Base-by-base conservation (phyloP, 2,888 invertebrate genomes). In the Tinea trinotella region DNA sequence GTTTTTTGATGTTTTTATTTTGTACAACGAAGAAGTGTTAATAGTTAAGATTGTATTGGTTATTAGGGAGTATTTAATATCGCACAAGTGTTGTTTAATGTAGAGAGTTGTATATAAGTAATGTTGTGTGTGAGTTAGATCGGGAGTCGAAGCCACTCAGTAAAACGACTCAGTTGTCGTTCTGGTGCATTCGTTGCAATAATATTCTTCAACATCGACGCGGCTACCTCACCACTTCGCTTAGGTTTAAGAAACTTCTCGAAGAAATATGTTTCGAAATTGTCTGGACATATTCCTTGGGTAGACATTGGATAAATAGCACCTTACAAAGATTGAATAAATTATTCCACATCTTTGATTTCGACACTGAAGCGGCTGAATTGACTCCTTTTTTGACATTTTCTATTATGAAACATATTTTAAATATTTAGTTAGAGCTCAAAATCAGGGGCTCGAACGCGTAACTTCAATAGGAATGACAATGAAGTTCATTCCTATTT, bases 371-470 rank as follows among this genome's bases (percentile, higher is more conserved):
- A 53, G 53, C 36, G 40, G 53, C 53, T 20, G 20, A 36, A 12
- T 53, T 53, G 53, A 53, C 53, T 53, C 36, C 40, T 19, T 35
- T 36, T 53, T 53, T 53, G 19, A n/a, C 2, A 12, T 53, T 36
- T 36, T 53, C 35, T 12, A 19, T 20, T 36, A n/a, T 50, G n/a
- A n/a, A n/a, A n/a, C n/a, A n/a, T n/a, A n/a, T n/a, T n/a, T n/a
- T n/a, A n/a, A n/a, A n/a, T n/a, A n/a, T n/a, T n/a, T n/a, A n/a
- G n/a, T n/a, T n/a, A n/a, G n/a, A n/a, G n/a, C n/a, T n/a, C n/a
- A n/a, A n/a, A n/a, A n/a, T n/a, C n/a, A n/a, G n/a, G n/a, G n/a
- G n/a, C n/a, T n/a, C n/a, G n/a, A n/a, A n/a, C n/a, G n/a, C n/a
- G n/a, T n/a, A n/a, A n/a, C n/a, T n/a, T n/a, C n/a, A n/a, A n/a